A percentile compares a stretch with the other conserved stretches of the same genome.
These are phyloP conservation scores for Muscina levida DNA, from an alignment of 2,888 invertebrate genomes.

Conservation along the genomic window DNA sequence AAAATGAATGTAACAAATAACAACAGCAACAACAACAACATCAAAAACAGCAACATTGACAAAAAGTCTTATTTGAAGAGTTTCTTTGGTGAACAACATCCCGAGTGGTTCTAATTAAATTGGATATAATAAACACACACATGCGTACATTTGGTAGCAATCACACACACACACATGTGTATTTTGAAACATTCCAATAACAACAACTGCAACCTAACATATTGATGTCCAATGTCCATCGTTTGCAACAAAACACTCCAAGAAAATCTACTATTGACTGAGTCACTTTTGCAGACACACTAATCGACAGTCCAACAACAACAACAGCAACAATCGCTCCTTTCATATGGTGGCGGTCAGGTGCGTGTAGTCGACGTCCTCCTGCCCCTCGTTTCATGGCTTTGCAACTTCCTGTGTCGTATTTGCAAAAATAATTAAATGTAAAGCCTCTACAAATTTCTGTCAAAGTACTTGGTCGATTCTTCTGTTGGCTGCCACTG, in stretches of 20 bases:
- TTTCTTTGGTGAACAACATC: neutral
- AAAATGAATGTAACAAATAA: conserved; percentile 33
- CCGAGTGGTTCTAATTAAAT: conserved; percentile 8
- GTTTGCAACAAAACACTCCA: neutral
- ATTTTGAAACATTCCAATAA: conserved; percentile 1
- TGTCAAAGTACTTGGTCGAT: conserved; percentile 2
- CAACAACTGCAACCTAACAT: neutral
- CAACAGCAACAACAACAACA: conserved; percentile 9
- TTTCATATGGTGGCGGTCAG: conserved; percentile 7
- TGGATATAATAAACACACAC: neutral
- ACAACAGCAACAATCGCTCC: conserved; percentile 5
- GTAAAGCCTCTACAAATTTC: neutral
- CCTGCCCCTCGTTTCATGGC: neutral
- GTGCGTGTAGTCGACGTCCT: conserved; percentile 15
- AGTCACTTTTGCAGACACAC: conserved; percentile 29
- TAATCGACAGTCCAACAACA: neutral
- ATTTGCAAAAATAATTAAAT: neutral
- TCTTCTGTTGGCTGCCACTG: conserved; percentile 43
- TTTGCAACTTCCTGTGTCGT: conserved; percentile 26
- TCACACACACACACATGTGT: neutral
- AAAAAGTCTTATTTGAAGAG: conserved; percentile 25
- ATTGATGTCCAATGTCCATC: conserved; percentile 17
- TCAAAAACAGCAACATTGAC: conserved; percentile 11
- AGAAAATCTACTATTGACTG: conserved; percentile 25
- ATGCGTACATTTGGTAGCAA: no score